Evolutionary conservation across 2,888 invertebrate species (phyloP).

Genomic region (Ormyrus nitidulus): DNA sequence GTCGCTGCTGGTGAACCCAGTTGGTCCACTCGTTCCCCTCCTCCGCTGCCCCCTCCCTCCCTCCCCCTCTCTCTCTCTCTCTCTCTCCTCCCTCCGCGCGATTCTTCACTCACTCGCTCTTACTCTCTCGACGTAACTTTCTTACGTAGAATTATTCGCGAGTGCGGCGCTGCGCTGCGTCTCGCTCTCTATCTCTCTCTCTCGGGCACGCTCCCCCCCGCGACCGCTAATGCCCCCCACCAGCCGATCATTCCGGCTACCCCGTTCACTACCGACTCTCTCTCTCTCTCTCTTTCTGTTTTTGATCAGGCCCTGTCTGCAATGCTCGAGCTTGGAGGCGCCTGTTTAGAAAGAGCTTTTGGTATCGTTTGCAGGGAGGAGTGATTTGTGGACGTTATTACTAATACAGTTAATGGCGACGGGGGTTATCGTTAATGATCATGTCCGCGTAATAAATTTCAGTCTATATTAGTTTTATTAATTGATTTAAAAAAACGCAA

Average conservation of each 20-base stretch:
- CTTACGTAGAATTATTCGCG: slow-evolving; percentile 45
- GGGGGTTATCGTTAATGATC: too few relatives aligned
- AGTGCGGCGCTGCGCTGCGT: slow-evolving; percentile 21
- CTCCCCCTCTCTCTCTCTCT: slow-evolving; percentile 35
- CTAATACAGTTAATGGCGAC: too few relatives aligned
- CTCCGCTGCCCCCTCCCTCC: slow-evolving; percentile 52
- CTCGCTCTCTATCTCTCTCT: slow-evolving; percentile 19
- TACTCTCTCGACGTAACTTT: slow-evolving; percentile 51
- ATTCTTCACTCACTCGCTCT: slow-evolving; percentile 35
- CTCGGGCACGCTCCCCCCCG: slow-evolving; percentile 34
- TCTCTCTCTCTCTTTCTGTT: slow-evolving; percentile 15
- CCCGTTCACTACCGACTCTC: slow-evolving; percentile 38
- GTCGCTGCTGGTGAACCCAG: slow-evolving; percentile 73
- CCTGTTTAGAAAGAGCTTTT: background rate
- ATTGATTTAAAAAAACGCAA: too few relatives aligned
- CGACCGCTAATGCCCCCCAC: slow-evolving; percentile 52
- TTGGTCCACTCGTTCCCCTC: slow-evolving; percentile 73
- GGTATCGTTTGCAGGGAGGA: background rate
- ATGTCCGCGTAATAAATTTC: too few relatives aligned
- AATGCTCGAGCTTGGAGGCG: background rate
- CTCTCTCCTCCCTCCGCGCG: slow-evolving; percentile 50
- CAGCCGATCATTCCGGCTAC: slow-evolving; percentile 38
- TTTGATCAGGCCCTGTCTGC: slow-evolving; percentile 22
- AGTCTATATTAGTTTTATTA: too few relatives aligned
- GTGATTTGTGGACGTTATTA: too few relatives aligned